Percentiles rank a stretch among this genome's conserved stretches.
phyloP scores from a whole-genome alignment of 2,797 vertebrate genomes.

The Sebastes kiyomatsui region DNA sequence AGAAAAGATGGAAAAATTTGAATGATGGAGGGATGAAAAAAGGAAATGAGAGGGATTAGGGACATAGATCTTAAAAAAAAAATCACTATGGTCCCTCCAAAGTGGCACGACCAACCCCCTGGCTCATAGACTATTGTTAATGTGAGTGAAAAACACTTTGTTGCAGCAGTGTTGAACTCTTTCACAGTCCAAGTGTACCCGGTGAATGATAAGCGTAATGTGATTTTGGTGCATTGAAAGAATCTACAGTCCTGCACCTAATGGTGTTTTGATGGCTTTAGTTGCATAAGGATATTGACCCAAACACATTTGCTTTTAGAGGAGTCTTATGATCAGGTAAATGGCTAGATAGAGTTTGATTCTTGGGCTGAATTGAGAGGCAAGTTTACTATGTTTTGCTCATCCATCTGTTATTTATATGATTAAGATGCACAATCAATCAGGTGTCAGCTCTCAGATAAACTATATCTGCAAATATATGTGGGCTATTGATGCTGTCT shows the following conservation, averaged over 20 bases:
- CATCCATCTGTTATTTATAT: background rate
- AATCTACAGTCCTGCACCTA: background rate
- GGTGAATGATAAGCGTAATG: background rate
- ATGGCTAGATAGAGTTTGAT: background rate
- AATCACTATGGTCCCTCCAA: too few species aligned
- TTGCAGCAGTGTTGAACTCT: background rate
- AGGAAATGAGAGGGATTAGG: too few species aligned
- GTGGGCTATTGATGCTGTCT: background rate
- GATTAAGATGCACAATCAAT: background rate
- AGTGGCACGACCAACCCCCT: too few species aligned
- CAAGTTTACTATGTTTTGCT: background rate
- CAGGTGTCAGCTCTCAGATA: background rate
- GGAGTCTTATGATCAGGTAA: background rate
- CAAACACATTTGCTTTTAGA: background rate
- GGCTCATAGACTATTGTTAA: background rate
- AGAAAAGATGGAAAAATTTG: too few species aligned
- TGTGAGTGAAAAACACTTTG: background rate
- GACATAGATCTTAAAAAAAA: too few species aligned
- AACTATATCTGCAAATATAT: background rate
- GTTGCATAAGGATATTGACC: conserved; percentile 1
- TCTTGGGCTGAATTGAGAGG: background rate
- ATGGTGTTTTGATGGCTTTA: conserved; percentile 13
- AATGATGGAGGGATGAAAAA: too few species aligned
- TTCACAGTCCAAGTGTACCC: background rate
- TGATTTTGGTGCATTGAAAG: background rate